phyloP scores from a whole-genome alignment of 2,113 vertebrate genomes.

The Notechis scutatus region DNA sequence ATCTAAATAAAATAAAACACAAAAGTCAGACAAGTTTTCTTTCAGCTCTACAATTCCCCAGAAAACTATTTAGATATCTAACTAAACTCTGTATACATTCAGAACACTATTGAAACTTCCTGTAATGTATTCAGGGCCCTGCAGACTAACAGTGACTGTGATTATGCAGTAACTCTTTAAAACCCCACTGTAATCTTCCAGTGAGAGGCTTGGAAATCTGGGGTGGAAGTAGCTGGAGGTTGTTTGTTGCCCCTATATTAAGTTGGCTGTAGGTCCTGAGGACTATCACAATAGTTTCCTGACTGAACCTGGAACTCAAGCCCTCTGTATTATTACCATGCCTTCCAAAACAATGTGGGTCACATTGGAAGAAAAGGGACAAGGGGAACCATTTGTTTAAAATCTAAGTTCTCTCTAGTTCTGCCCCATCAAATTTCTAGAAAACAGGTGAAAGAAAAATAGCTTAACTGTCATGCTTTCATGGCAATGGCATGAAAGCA shows the following conservation, averaged over 20 bases:
- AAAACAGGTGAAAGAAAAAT: neutral
- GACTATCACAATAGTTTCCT: neutral
- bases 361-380: neutral
- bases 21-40: neutral
- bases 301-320: neutral
- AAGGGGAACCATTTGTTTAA: neutral
- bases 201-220: neutral
- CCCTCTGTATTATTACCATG: neutral
- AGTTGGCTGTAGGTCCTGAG: neutral
- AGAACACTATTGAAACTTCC: neutral
- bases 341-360: neutral
- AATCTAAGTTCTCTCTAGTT: neutral
- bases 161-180: neutral
- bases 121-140: neutral
- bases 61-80: neutral
- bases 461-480: neutral
- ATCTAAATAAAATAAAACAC: neutral
- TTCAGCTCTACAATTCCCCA: neutral
- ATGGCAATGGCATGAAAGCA: neutral
- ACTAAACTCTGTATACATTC: neutral
- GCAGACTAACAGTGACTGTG: neutral
- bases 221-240: neutral
- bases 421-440: neutral
- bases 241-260: neutral
- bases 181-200: neutral